Percentiles rank a stretch among this genome's conserved stretches.
Conservation (phyloP, 2,113 vertebrate genomes). For the Menidia beryllina region DNA sequence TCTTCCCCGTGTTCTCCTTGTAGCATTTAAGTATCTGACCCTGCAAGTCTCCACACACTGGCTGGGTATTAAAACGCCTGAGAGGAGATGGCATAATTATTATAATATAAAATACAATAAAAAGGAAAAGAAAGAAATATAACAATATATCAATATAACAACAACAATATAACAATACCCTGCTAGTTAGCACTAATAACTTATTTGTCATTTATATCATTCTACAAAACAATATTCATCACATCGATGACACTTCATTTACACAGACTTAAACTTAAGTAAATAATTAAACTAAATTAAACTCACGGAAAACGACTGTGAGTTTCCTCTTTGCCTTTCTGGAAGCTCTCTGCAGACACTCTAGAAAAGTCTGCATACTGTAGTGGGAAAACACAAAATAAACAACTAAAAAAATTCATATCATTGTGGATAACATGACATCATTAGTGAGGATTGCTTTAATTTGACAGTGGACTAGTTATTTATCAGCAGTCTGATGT, state of each 20-base stretch:
- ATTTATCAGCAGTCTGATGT: not conserved
- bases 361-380: slow-evolving; percentile 91
- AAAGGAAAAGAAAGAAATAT: not conserved
- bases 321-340: slow-evolving; percentile 88
- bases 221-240: not conserved
- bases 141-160: too few species aligned
- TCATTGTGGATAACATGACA: too few species aligned
- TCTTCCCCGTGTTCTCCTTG: slow-evolving; percentile 85
- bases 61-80: slow-evolving; percentile 85
- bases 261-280: not conserved
- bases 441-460: not conserved
- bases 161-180: too few species aligned
- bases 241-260: not conserved
- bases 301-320: slow-evolving; percentile 89
- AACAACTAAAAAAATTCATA: too few species aligned
- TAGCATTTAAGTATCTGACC: slow-evolving; percentile 91
- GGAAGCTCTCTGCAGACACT: slow-evolving; percentile 89
- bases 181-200: too few species aligned
- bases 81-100: not conserved
- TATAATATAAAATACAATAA: not conserved
- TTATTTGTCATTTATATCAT: too few species aligned
- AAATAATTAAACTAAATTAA: not conserved
- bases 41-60: slow-evolving; percentile 90
- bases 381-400: not conserved
- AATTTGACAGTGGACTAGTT: not conserved